These are phyloP conservation scores for Watersipora subatra DNA, from an alignment of 1,140 invertebrate genomes.

Conservation along the genomic window DNA sequence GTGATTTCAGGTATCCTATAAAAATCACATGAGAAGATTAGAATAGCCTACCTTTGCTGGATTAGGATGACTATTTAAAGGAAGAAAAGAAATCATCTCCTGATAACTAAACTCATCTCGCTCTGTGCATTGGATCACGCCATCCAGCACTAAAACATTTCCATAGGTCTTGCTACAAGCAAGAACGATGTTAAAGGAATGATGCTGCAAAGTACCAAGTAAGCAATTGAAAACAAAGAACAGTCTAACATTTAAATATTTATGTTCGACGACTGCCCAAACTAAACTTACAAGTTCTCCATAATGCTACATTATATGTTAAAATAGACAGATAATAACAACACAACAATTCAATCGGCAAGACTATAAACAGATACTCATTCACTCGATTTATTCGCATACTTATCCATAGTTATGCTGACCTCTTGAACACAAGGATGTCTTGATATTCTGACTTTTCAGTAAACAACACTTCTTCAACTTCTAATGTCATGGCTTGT, in stretches of 20 bases:
- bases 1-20: too few species aligned
- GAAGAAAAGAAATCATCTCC: slow-evolving; percentile 93
- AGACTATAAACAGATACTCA: too few species aligned
- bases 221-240: background rate
- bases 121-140: slow-evolving; percentile 91
- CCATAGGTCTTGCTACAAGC: slow-evolving; percentile 78
- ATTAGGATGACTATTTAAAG: slow-evolving; percentile 75
- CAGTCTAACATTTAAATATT: background rate
- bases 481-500: slow-evolving; percentile 72
- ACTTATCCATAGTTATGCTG: too few species aligned
- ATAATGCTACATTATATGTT: too few species aligned
- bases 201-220: background rate
- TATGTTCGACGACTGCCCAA: background rate
- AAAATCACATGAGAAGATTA: too few species aligned
- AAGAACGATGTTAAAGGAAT: slow-evolving; percentile 15
- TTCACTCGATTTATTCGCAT: too few species aligned
- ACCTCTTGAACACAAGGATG: slow-evolving; percentile 78
- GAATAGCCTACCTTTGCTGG: slow-evolving; percentile 60
- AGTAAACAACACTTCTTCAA: slow-evolving; percentile 64
- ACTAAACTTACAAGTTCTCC: too few species aligned
- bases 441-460: slow-evolving; percentile 80
- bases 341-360: too few species aligned
- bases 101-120: slow-evolving; percentile 94
- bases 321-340: too few species aligned
- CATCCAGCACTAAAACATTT: slow-evolving; percentile 76